Conservation (phyloP, 2,113 vertebrate species). For the Eleginops maclovinus region DNA sequence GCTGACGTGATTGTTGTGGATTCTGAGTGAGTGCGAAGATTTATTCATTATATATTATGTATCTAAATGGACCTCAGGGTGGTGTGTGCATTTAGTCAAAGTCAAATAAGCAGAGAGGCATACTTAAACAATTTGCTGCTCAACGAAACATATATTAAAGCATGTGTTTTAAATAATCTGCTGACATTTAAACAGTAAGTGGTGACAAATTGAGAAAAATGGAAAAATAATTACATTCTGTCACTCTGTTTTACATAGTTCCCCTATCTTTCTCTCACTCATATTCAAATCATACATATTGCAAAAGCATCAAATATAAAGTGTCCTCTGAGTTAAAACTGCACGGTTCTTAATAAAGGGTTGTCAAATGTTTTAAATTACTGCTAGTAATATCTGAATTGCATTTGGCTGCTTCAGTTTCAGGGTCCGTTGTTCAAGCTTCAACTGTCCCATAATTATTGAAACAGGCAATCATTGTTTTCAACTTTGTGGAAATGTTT, state of each 20-base stretch:
- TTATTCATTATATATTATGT: constrained; percentile 6
- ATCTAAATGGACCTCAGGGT: constrained; percentile 2
- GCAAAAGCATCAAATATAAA: background rate
- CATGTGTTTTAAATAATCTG: background rate
- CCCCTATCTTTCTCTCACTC: background rate
- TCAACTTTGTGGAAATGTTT: too few relatives aligned
- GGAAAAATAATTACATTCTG: background rate
- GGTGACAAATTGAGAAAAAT: background rate
- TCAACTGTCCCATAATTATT: background rate
- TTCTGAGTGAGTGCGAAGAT: constrained; percentile 9
- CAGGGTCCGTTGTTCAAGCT: background rate
- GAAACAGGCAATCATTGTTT: too few relatives aligned
- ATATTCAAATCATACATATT: background rate
- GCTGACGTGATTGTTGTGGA: constrained; percentile 50
- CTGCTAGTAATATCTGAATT: background rate
- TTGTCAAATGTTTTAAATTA: background rate
- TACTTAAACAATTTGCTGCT: background rate
- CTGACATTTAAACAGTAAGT: background rate
- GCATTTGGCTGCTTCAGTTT: constrained; percentile 10
- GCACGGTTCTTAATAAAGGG: background rate
- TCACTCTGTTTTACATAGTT: background rate
- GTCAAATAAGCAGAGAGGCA: background rate
- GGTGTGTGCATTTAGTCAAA: background rate
- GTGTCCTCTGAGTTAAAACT: background rate
- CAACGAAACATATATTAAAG: background rate